These are phyloP conservation scores for Ictalurus furcatus DNA, from an alignment of 2,113 vertebrate species.

Conservation along the genomic window DNA sequence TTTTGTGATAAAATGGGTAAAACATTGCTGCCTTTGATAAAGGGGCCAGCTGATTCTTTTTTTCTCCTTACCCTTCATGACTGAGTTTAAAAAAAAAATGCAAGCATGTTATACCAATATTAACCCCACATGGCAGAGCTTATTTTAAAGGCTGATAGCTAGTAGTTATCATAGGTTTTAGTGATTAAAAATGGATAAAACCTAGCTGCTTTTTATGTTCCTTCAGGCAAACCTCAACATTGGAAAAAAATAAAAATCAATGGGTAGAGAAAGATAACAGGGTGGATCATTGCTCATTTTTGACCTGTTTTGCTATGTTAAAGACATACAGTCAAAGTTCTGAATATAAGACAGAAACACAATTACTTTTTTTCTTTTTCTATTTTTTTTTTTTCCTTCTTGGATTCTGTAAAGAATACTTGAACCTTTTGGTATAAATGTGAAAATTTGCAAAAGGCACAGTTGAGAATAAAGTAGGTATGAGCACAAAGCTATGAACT, in stretches of 20 bases:
- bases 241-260: background rate
- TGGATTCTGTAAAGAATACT: background rate
- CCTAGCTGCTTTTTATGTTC: background rate
- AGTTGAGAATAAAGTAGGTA: conserved; percentile 10
- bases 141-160: background rate
- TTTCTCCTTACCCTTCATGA: background rate
- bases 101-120: background rate
- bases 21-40: background rate
- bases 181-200: background rate
- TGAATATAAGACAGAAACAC: background rate
- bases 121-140: background rate
- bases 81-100: background rate
- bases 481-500: background rate
- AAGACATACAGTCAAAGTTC: background rate
- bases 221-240: background rate
- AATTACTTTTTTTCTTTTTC: background rate
- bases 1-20: background rate
- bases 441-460: conserved; percentile 21
- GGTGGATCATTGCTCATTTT: background rate
- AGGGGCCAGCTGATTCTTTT: background rate
- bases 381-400: background rate
- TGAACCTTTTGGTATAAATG: conserved; percentile 3
- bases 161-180: background rate
- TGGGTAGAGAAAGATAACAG: background rate
- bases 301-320: background rate